Conservation (phyloP, 2,888 invertebrate genomes). For the Thera obeliscata region DNA sequence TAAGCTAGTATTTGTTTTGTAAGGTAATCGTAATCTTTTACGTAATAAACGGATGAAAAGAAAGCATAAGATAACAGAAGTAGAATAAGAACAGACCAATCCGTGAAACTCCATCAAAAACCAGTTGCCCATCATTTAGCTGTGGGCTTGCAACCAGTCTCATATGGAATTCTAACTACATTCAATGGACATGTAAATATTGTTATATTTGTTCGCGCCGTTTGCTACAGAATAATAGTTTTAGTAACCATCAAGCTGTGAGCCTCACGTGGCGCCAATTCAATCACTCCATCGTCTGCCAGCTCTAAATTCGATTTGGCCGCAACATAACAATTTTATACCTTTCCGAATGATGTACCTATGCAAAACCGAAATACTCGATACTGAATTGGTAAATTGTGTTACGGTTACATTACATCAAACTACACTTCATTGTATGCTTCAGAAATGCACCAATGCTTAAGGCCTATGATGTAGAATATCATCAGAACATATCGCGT, state of each 20-base stretch:
- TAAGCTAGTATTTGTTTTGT: not conserved
- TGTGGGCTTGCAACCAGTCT: not conserved
- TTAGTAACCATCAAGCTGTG: not conserved
- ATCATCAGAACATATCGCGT: too few species aligned
- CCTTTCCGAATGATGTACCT: slow-evolving; percentile 9
- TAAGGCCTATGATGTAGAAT: too few species aligned
- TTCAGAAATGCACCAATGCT: too few species aligned
- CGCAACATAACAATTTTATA: slow-evolving; percentile 19
- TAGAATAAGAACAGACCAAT: not conserved
- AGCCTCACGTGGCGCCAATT: slow-evolving; percentile 15
- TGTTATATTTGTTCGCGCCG: too few species aligned
- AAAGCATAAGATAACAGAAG: not conserved
- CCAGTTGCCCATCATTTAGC: not conserved
- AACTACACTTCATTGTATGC: slow-evolving; percentile 1
- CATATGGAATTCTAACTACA: not conserved
- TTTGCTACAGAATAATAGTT: not conserved
- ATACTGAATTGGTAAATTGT: slow-evolving; percentile 1
- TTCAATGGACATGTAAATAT: not conserved
- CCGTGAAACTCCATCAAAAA: not conserved
- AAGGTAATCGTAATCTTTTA: slow-evolving; percentile 1
- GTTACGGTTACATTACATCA: not conserved
- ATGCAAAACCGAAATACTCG: slow-evolving; percentile 26
- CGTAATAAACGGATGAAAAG: not conserved
- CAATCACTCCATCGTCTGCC: slow-evolving; percentile 15
- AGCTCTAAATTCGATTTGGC: slow-evolving; percentile 18